Conservation (phyloP, 2,113 vertebrate species). For the Opisthocomus hoazin region DNA sequence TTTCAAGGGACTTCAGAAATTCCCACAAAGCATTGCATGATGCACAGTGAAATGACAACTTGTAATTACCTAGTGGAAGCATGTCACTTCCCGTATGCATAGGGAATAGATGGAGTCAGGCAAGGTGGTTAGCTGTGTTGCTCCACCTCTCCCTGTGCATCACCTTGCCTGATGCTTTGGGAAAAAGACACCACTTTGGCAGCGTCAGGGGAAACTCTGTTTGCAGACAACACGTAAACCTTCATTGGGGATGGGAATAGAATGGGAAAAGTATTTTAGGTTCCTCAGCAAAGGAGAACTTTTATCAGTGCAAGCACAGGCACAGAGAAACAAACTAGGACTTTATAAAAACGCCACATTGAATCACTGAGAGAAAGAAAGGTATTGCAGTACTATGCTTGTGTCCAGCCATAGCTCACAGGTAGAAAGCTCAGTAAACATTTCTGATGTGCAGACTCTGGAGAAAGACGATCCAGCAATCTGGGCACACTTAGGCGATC, state of each 20-base stretch:
- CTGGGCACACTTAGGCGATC: rapidly evolving
- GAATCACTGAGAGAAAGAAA: neutral
- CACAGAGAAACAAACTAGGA: neutral
- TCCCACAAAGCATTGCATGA: neutral
- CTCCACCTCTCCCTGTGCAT: neutral
- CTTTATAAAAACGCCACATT: neutral
- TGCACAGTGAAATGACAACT: neutral
- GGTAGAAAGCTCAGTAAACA: neutral
- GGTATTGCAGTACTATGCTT: neutral
- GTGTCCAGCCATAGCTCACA: neutral
- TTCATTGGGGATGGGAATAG: neutral
- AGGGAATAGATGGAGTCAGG: neutral
- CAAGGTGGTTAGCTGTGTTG: neutral
- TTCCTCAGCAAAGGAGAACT: neutral
- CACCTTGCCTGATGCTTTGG: neutral
- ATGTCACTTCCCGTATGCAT: neutral
- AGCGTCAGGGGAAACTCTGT: neutral
- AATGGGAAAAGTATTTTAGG: neutral
- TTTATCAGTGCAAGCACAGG: neutral
- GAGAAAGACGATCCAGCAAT: neutral
- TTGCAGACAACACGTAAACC: neutral
- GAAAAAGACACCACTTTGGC: neutral
- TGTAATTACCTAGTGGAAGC: neutral
- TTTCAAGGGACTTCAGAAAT: neutral
- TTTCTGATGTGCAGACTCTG: neutral